Evolutionary conservation across 2,888 invertebrate genomes (phyloP).

Genomic region (Apamea sordens): DNA sequence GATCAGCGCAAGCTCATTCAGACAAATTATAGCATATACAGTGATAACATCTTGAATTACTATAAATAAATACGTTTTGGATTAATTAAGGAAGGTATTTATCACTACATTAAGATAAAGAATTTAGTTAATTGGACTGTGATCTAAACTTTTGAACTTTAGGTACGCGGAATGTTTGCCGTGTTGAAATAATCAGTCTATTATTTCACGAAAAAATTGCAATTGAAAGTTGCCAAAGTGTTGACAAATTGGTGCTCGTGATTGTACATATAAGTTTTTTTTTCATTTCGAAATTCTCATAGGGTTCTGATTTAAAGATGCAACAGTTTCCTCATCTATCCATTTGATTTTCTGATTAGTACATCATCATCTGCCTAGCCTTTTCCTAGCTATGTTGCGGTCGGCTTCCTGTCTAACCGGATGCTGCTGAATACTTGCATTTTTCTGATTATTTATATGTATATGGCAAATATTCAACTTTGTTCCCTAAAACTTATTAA

Average conservation of each 20-base stretch:
- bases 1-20: background rate
- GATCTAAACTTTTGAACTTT: background rate
- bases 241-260: too few species aligned
- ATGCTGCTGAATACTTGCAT: too few species aligned
- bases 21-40: slow-evolving; percentile 14
- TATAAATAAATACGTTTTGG: background rate
- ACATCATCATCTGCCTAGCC: too few species aligned
- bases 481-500: too few species aligned
- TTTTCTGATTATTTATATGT: too few species aligned
- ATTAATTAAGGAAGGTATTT: background rate
- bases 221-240: too few species aligned
- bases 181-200: background rate
- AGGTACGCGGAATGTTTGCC: background rate
- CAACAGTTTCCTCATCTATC: too few species aligned
- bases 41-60: slow-evolving; percentile 15
- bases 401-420: too few species aligned
- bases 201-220: too few species aligned
- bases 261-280: background rate
- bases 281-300: background rate
- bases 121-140: background rate
- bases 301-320: background rate
- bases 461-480: too few species aligned
- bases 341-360: background rate
- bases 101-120: background rate
- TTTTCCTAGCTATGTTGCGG: too few species aligned